Evolutionary conservation across 2,797 vertebrate species (phyloP).

Genomic region (Chloroceryle inda): DNA sequence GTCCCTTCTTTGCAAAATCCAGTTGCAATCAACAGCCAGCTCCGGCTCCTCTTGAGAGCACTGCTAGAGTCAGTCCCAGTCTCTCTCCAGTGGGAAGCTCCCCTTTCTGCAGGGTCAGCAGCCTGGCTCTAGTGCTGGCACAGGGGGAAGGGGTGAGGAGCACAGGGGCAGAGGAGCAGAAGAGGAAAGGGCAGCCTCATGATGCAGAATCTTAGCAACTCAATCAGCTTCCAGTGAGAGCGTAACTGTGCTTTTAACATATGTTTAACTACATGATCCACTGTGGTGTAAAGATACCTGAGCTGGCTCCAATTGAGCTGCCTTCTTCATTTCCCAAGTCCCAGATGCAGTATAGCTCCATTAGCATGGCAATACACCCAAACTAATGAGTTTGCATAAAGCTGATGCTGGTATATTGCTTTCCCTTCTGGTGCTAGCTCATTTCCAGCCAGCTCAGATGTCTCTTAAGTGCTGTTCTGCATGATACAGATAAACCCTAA

Average conservation of each 20-base stretch:
- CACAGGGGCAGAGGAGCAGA: neutral
- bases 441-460: slow-evolving; percentile 17
- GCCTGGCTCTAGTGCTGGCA: neutral
- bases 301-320: slow-evolving; percentile 10
- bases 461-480: neutral
- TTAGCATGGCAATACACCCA: slow-evolving; percentile 38
- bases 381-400: slow-evolving; percentile 26
- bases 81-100: neutral
- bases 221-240: neutral
- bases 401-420: slow-evolving; percentile 36
- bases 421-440: slow-evolving; percentile 27
- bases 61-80: neutral
- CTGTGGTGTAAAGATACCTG: slow-evolving; percentile 6
- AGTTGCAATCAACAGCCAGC: neutral
- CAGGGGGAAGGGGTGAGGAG: neutral
- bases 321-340: neutral
- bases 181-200: neutral
- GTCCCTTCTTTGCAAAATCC: neutral
- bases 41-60: neutral
- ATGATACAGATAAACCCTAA: neutral
- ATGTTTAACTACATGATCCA: slow-evolving; percentile 25
- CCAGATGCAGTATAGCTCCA: slow-evolving; percentile 25
- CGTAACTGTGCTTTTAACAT: neutral
- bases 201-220: neutral
- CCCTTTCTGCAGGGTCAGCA: neutral